Percentiles rank a stretch among this genome's conserved stretches.
phyloP scores from a whole-genome alignment of 1,140 invertebrate genomes.

The Drosophila kohkoa region DNA sequence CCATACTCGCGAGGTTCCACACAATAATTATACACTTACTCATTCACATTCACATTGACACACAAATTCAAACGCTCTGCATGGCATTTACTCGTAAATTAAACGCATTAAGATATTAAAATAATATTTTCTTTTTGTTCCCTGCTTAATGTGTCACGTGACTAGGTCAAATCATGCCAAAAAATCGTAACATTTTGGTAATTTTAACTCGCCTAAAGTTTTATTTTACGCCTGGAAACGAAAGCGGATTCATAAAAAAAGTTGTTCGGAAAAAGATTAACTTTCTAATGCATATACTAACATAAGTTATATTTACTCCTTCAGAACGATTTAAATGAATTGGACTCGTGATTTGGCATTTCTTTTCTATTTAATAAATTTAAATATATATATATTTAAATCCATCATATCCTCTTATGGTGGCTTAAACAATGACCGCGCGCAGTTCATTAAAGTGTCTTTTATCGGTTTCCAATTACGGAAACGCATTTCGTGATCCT shows the following conservation, averaged over 20 bases:
- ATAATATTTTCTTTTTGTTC: constrained; percentile 52
- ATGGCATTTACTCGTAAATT: constrained; percentile 73
- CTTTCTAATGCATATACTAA: too few species aligned
- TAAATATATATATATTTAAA: too few species aligned
- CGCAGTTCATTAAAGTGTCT: constrained; percentile 77
- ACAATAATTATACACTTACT: not conserved
- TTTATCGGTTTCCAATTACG: constrained; percentile 79
- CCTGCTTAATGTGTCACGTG: constrained; percentile 62
- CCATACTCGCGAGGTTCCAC: constrained; percentile 4
- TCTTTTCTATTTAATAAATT: too few species aligned
- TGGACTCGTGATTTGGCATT: too few species aligned
- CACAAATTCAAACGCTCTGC: constrained; percentile 21
- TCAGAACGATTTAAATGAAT: too few species aligned
- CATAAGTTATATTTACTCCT: too few species aligned
- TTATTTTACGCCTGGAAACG: not conserved
- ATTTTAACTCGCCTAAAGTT: constrained; percentile 17
- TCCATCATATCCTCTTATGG: too few species aligned
- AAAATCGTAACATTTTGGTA: constrained; percentile 72
- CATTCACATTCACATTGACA: not conserved
- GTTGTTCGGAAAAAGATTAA: too few species aligned
- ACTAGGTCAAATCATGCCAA: constrained; percentile 74
- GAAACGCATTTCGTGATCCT: constrained; percentile 67
- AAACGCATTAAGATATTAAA: constrained; percentile 81
- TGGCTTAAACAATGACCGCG: constrained; percentile 26
- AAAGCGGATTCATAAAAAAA: too few species aligned